phyloP scores from a whole-genome alignment of 2,888 invertebrate genomes.

The Linyphia triangularis region DNA sequence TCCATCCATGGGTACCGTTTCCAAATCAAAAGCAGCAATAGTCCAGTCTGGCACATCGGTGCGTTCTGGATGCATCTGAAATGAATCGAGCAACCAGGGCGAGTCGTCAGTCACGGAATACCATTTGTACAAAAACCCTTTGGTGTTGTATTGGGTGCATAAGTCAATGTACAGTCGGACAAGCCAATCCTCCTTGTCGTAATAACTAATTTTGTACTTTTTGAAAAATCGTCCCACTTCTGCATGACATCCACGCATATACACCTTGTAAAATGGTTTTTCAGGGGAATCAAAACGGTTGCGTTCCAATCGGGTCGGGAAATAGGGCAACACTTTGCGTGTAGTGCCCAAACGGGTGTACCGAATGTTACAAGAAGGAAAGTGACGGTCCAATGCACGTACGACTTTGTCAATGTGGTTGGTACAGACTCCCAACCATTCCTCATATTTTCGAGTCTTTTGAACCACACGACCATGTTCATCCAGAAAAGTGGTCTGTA shows the following conservation, averaged over 20 bases:
- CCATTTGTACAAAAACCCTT: conserved; percentile 31
- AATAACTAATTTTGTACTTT: conserved; percentile 33
- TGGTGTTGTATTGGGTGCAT: neutral
- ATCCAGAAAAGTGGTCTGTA: neutral
- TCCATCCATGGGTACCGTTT: conserved; percentile 36
- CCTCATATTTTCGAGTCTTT: neutral
- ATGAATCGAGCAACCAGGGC: neutral
- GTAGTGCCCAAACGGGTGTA: neutral
- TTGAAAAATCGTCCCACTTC: conserved; percentile 19
- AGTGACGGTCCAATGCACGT: neutral
- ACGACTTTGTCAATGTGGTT: neutral
- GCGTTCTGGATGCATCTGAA: neutral
- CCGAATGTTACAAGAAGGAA: neutral
- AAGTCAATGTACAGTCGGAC: conserved; percentile 13
- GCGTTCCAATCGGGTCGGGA: neutral
- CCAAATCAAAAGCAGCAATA: conserved; percentile 20
- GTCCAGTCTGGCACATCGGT: neutral
- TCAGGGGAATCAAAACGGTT: neutral
- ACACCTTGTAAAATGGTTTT: conserved; percentile 48
- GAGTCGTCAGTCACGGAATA: neutral
- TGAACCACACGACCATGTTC: neutral
- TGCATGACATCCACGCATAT: neutral
- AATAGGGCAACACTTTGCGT: conserved; percentile 18
- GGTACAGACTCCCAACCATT: conserved; percentile 29
- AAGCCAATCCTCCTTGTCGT: conserved; percentile 9